Evolutionary conservation across 1,140 invertebrate genomes (phyloP).

Genomic region (Camponotus pennsylvanicus): DNA sequence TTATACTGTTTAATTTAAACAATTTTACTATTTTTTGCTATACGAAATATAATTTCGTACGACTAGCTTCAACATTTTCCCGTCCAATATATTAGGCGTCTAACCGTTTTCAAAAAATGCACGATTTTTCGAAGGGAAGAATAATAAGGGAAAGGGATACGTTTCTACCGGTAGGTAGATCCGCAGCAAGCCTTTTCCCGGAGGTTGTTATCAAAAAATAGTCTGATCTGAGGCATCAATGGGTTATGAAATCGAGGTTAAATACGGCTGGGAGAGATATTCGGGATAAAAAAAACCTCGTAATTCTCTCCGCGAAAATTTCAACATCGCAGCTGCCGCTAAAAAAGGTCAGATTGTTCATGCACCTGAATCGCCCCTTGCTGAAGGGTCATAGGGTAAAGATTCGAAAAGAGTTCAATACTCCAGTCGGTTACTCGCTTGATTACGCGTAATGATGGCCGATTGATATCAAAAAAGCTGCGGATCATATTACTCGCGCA

Average conservation of each 20-base stretch:
- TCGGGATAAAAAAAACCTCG: constrained; percentile 77
- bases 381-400: neutral
- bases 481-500: constrained; percentile 79
- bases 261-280: constrained; percentile 77
- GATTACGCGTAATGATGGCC: constrained; percentile 84
- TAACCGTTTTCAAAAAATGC: constrained; percentile 37
- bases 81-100: neutral
- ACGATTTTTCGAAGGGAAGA: neutral
- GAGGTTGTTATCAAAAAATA: constrained; percentile 61
- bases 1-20: neutral
- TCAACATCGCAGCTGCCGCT: constrained; percentile 70
- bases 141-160: constrained; percentile 30
- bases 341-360: constrained; percentile 52
- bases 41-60: neutral
- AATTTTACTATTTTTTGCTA: neutral
- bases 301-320: constrained; percentile 78
- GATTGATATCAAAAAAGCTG: constrained; percentile 79
- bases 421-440: constrained; percentile 77
- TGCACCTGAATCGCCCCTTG: constrained; percentile 60
- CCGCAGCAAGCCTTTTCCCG: constrained; percentile 26
- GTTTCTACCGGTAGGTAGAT: neutral
- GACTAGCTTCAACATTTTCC: neutral
- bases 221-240: constrained; percentile 75
- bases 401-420: constrained; percentile 55
- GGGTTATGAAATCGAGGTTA: constrained; percentile 82